Conservation (phyloP, 2,797 vertebrate species). For the Fundulus diaphanus region DNA sequence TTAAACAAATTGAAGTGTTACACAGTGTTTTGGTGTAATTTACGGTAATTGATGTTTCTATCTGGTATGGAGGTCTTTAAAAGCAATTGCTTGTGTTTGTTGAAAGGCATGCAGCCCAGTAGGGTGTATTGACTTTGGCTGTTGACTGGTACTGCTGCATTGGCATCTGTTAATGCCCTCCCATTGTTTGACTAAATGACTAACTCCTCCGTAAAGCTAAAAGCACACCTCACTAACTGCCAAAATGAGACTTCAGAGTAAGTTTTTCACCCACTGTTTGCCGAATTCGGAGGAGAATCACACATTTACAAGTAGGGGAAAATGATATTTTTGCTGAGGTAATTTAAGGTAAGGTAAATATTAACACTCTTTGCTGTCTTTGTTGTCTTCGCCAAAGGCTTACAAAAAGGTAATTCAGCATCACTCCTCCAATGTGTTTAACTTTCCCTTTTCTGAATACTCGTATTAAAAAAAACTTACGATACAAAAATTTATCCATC, state of each 20-base stretch:
- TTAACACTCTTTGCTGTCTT: not conserved
- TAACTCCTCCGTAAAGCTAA: constrained; percentile 46
- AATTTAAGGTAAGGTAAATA: not conserved
- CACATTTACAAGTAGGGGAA: not conserved
- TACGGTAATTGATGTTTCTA: constrained; percentile 80
- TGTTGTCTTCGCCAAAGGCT: not conserved
- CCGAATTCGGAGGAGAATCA: not conserved
- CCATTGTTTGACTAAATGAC: constrained; percentile 72
- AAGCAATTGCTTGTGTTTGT: constrained; percentile 78
- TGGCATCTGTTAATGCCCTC: constrained; percentile 75
- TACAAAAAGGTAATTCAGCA: not conserved
- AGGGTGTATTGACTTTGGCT: constrained; percentile 76
- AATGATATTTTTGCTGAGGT: not conserved
- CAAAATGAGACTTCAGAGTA: constrained; percentile 15
- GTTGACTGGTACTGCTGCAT: constrained; percentile 75
- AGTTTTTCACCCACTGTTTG: constrained; percentile 2
- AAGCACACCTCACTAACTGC: constrained; percentile 50
- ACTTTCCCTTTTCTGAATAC: not conserved
- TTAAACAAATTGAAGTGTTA: constrained; percentile 78
- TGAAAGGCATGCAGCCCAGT: constrained; percentile 74
- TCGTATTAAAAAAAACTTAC: not conserved
- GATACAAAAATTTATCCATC: not conserved
- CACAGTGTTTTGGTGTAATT: constrained; percentile 79
- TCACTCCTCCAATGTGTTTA: not conserved
- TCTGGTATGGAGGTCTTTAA: constrained; percentile 63